phyloP scores from a whole-genome alignment of 2,888 invertebrate genomes.

The Euzetes globulus region DNA sequence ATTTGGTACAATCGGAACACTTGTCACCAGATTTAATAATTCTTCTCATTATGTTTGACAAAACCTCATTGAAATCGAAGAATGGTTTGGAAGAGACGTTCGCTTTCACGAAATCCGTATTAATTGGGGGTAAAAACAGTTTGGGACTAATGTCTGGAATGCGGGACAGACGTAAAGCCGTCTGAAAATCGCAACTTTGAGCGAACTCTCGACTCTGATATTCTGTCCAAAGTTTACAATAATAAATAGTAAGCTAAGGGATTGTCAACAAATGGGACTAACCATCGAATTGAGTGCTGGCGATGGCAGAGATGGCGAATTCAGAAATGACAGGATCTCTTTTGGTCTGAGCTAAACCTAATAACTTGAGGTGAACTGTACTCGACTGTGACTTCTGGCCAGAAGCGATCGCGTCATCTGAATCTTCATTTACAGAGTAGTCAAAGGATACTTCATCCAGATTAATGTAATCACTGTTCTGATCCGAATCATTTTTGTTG shows the following conservation, averaged over 20 bases:
- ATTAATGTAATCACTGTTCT: background rate
- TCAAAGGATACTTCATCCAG: background rate
- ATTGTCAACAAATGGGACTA: too few species aligned
- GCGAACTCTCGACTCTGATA: slow-evolving; percentile 64
- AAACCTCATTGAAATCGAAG: background rate
- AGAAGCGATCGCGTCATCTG: background rate
- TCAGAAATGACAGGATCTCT: background rate
- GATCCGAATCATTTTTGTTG: background rate
- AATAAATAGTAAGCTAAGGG: too few species aligned
- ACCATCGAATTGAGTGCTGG: background rate
- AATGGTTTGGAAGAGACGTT: background rate
- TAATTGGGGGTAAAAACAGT: slow-evolving; percentile 63
- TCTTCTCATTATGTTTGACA: slow-evolving; percentile 24
- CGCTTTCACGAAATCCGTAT: slow-evolving; percentile 32
- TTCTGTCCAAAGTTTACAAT: too few species aligned
- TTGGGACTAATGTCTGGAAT: slow-evolving; percentile 61
- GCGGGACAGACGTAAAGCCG: slow-evolving; percentile 69
- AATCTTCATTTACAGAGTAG: background rate
- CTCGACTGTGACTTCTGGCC: background rate
- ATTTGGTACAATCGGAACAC: slow-evolving; percentile 35
- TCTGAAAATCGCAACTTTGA: slow-evolving; percentile 66
- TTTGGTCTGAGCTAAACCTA: slow-evolving; percentile 5
- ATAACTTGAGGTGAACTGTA: background rate
- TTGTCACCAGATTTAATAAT: slow-evolving; percentile 1
- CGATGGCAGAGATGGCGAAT: background rate